Evolutionary conservation across 2,888 invertebrate species (phyloP), one percentile per base, ranked within the genome.

Genomic region (Erebia palarica): DNA sequence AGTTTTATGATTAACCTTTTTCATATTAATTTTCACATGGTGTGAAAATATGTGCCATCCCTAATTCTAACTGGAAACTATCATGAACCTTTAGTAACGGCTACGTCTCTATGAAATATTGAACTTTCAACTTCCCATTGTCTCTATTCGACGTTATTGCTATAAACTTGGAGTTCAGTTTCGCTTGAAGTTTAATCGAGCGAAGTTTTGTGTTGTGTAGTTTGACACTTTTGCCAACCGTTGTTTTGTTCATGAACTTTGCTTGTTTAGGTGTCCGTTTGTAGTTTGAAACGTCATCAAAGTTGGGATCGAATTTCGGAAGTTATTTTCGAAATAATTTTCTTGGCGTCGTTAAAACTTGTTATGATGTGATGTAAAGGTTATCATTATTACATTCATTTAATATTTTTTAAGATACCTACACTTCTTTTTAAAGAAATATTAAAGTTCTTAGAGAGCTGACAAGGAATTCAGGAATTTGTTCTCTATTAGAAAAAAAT

Each of bases 81-180:
- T 73, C 78, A 78, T 75, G 77, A 75, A 79, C 76, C 78, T 77
- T 74, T 81, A 77, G 81, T 80, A 79, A 71, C 73, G 75, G 72
- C 74, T 80, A 82, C 84, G 77, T 78, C 75, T 77, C 80, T 83
- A 84, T 87, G 86, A 88, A 86, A 86, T 86, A 88, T 88, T 84
- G 82, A 84, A 81, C 77, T 75, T 53, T 65, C 21, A 16, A 70
- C 61, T 74, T 68, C 18, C 78, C 75, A 72, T 27, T 63, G 21
- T 49, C 21, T 49, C 21, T 8, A 14, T 49, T 63, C 63, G 21
- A 63, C 63, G 8, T 47, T 63, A 63, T 63, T 14, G 63, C 21
- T 63, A 18, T 8, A 49, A 13, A 2, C 1, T 49, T 21, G 8
- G 73, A 72, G 78, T 73, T 47, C 4, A 75, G 64, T 75, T 78